Base-by-base conservation (phyloP, 2,888 invertebrate species). In the Cloeon dipterum region DNA sequence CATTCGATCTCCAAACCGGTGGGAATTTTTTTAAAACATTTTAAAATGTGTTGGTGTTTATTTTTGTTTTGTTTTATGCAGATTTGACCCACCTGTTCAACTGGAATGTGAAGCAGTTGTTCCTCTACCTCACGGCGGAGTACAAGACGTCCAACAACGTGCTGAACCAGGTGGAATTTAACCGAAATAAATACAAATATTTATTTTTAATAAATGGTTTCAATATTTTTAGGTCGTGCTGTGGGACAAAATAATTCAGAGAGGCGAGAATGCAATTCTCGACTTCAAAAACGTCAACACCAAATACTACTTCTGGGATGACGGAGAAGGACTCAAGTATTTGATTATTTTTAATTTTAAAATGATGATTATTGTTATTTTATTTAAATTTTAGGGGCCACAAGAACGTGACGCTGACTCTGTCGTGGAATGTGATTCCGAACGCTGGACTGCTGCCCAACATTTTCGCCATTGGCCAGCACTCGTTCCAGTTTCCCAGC, bases 271-370 rank as follows among this genome's bases (percentile, higher is more conserved):
- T 62, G 76, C 94, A n/a, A 63, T 79, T 8, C 57, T 98, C 41
- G 83, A 91, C 53, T 85, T 86, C 52, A 83, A 85, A 54, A 88
- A 85, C 51, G 77, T 88, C 68, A 86, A 93, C 56, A 86, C 91
- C 2, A 96, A 98, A 54, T 98, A 98, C 61, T 98, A 96, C 54
- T 98, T 98, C 63, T 91, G 93, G 86, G 98, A 98, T 66, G 96
- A 96, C 64, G 96, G 96, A 41, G 86, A 86, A 59, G 93, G 94
- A 47, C 66, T 98, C 36, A 83, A 73, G 83, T 88, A 65, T 68
- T 59, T 3, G 16, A 32, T 16, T 11, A 16, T 3, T 32, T 10
- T 23, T 23, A 8, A 23, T 23, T 8, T n/a, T 23, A n/a, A 8
- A 10, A 25, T 23, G n/a, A 23, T 23, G n/a, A n/a, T n/a, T n/a